Conservation (phyloP, 2,797 vertebrate species). For the Cynodonichthys magdalenae region DNA sequence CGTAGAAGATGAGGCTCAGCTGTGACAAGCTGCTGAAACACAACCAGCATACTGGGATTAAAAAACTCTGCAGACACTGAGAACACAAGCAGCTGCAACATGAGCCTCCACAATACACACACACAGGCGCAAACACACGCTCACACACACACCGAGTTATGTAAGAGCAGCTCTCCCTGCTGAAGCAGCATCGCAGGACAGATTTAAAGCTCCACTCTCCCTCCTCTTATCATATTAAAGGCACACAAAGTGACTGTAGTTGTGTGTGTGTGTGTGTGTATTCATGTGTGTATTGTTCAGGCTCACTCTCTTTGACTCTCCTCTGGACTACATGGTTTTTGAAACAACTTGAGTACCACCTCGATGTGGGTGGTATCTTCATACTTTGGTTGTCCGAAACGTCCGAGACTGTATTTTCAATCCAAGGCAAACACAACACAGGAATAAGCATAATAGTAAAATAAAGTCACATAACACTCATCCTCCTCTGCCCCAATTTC, state of each 20-base stretch:
- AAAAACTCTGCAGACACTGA: slow-evolving; percentile 38
- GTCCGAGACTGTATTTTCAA: too few relatives aligned
- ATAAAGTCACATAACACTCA: too few relatives aligned
- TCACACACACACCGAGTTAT: slow-evolving; percentile 51
- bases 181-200: slow-evolving; percentile 69
- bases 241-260: slow-evolving; percentile 48
- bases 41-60: slow-evolving; percentile 48
- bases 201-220: slow-evolving; percentile 59
- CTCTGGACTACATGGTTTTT: too few relatives aligned
- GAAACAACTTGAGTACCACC: too few relatives aligned
- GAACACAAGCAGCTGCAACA: slow-evolving; percentile 51
- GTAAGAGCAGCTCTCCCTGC: slow-evolving; percentile 61
- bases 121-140: neutral
- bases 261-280: slow-evolving; percentile 9
- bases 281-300: too few relatives aligned
- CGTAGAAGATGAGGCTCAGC: too few relatives aligned
- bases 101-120: slow-evolving; percentile 28
- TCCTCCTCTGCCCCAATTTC: too few relatives aligned
- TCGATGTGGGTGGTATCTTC: too few relatives aligned
- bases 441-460: too few relatives aligned
- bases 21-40: slow-evolving; percentile 33
- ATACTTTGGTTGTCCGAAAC: too few relatives aligned
- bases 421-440: too few relatives aligned
- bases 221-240: slow-evolving; percentile 48
- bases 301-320: too few relatives aligned